Base-by-base conservation (phyloP, 2,797 vertebrate genomes). In the Lepus oiostolus region DNA sequence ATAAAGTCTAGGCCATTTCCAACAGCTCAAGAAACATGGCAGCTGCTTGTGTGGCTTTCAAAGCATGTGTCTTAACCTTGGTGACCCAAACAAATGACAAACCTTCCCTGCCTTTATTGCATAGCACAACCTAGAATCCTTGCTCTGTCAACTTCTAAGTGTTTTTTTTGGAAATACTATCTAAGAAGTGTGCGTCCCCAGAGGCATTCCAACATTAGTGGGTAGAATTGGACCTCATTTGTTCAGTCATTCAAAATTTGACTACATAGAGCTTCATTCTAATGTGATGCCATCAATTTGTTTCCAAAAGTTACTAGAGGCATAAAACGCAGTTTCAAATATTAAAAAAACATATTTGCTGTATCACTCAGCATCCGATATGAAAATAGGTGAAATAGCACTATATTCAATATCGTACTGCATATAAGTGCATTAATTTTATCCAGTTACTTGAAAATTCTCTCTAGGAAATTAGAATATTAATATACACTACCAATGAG, bases 201-300 rank as follows among this genome's bases (percentile, higher is more conserved):
- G n/a, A 94, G 58, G 50, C 10, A 82, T 70, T 90, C 86, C 8
- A 85, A 85, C 71, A 84, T 63, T 93, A 63, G 5, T 79, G 13
- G 30, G 68, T 94, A 75, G 93, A 90, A 11, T 22, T 87, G 60
- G 16, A 83, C 75, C 24, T 81, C 26, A 85, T 94, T 89, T 95
- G 70, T 82, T 94, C 88, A 90, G 50, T 10, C 30, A 72, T 58
- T 96, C 26, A 80, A 35, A 96, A 85, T 91, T 35, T 90, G 35
- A 74, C 38, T 62, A 58, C 26, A 65, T 21, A 87, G 50, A 84
- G 35, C 58, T 85, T 62, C 17, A 91, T 83, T 96, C 79, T 92
- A 90, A 74, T 81, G 21, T 54, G 24, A 77, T 81, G 17, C 24
- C 35, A 38, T 52, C 52, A 50, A 47, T 88, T 91, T 70, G 54